These are phyloP conservation scores for Tokudaia muenninki DNA, from an alignment of 2,797 vertebrate species.

Conservation along the genomic window DNA sequence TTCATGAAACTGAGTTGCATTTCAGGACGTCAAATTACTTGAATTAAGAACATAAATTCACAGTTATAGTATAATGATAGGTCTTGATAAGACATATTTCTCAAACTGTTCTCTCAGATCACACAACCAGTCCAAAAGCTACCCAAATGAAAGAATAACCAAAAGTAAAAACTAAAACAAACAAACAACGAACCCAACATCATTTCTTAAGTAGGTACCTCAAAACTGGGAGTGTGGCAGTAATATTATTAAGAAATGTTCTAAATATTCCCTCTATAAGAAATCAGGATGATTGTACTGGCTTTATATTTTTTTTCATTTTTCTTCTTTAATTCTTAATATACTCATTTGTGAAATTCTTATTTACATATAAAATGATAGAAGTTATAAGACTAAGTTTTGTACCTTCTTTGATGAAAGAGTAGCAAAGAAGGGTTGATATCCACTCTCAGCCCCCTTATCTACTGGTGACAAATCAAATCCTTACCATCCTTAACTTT, in stretches of 20 bases:
- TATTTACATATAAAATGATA: not conserved
- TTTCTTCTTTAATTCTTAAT: not conserved
- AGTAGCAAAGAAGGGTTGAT: not conserved
- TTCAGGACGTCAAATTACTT: not conserved
- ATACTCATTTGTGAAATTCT: not conserved
- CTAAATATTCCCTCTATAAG: not conserved
- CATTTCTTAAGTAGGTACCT: not conserved
- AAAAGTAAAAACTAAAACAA: not conserved
- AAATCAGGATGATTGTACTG: not conserved
- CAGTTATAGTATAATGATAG: not conserved
- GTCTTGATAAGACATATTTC: not conserved
- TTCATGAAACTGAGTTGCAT: not conserved
- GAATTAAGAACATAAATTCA: not conserved
- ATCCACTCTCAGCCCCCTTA: not conserved
- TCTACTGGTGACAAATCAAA: fast-evolving
- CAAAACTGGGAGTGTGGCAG: not conserved
- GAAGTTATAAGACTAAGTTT: not conserved
- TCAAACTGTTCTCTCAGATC: not conserved
- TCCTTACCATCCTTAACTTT: not conserved
- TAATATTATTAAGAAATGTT: not conserved
- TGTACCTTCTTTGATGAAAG: not conserved
- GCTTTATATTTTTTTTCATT: not conserved
- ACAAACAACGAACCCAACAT: not conserved
- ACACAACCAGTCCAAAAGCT: not conserved
- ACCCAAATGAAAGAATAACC: not conserved